phyloP scores from a whole-genome alignment of 2,113 vertebrate genomes.

The Sapayoa aenigma region DNA sequence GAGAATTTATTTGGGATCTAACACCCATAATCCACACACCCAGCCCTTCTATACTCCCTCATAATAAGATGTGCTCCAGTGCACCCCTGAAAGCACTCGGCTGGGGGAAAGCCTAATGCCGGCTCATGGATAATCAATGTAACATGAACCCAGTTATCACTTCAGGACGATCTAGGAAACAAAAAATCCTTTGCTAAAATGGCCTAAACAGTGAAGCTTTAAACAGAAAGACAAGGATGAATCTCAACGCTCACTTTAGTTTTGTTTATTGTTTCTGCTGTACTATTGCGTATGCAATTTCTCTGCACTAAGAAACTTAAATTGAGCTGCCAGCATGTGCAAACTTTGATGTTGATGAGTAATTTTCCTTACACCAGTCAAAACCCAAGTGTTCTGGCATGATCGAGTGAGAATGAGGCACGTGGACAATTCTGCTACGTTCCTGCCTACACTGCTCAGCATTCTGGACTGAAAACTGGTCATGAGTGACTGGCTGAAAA shows the following conservation, averaged over 20 bases:
- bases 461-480: background rate
- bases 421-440: background rate
- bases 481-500: background rate
- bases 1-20: slow-evolving; percentile 3
- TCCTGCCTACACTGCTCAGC: background rate
- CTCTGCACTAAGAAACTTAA: background rate
- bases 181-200: background rate
- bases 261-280: background rate
- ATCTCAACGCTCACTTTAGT: background rate
- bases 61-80: background rate
- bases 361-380: background rate
- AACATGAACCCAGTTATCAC: background rate
- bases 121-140: background rate
- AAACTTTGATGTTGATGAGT: background rate
- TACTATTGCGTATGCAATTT: background rate
- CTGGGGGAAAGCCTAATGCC: background rate
- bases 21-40: background rate
- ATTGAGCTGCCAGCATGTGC: background rate
- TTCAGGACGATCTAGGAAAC: background rate
- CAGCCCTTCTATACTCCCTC: background rate
- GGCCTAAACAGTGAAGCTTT: background rate
- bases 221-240: background rate
- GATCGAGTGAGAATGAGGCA: background rate
- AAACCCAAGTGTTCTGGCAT: background rate
- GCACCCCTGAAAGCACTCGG: background rate